Base-by-base conservation (phyloP, 92 coral and sea anemone genomes). In the Nematostella vectensis region DNA sequence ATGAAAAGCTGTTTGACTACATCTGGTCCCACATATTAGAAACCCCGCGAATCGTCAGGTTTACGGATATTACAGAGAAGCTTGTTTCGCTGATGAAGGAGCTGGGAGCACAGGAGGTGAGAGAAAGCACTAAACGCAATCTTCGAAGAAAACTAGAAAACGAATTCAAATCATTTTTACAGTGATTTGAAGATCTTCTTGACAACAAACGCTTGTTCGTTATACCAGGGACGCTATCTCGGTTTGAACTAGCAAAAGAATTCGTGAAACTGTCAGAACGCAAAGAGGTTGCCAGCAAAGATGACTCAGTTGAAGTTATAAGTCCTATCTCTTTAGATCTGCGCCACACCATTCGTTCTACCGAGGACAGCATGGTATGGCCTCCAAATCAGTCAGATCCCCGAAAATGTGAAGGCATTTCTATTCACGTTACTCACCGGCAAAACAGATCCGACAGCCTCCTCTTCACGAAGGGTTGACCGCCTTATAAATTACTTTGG, bases 161-260 rank as follows among this genome's bases (percentile, higher is more conserved):
- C 19, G 44, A 69, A 18, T 58, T 69, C 59, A 36, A 20, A 24
- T 0, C 9, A 1, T 13, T 71, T 1, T 47, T 71, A 15, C 58
- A 61, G 42, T n/a, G n/a, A n/a, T 70, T 54, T 71, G 72, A 74
- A 43, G 74, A 65, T 47, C 54, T 74, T 29, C 73, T 59, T 40
- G 57, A 58, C 11, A 74, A 74, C 67, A 58, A 58, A 57, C 23
- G 58, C 33, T 16, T 72, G 57, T 74, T 57, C 53, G 67, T 74
- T 13, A 63, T 65, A 57, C 68, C 69, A 21, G 42, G 38, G 31
- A 74, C 22, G 20, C 30, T 58, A 20, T 58, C 80, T 9, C 39
- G 37, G 31, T 9, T 61, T 1, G 62, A 62, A 43, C 23, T 62
- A 26, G 68, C 80, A 6, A 65, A 25, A 59, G 73, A 56, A 13